Evolutionary conservation across 2,888 invertebrate genomes (phyloP), one percentile per base, ranked within the genome.

Genomic region (Nymphalis c-album): DNA sequence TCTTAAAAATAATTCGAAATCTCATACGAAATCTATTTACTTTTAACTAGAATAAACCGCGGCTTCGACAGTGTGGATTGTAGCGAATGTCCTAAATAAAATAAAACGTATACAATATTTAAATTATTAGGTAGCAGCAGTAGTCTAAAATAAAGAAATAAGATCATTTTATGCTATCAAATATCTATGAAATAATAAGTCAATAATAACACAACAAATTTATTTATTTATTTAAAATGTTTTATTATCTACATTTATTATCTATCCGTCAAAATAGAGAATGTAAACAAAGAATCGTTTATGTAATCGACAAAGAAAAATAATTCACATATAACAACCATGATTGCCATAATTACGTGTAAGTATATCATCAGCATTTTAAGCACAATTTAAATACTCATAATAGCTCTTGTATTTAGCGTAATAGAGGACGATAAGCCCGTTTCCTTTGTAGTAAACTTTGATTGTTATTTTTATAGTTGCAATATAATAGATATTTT

Each of bases 331-430:
- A 60, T 61, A 51, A 60, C 58, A 53, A 46, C 57, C 40, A 53
- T 67, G 66, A 69, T 53, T 57, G 60, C 64, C n/a, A 60, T 53
- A 64, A 64, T 67, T 61, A 70, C 67, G 59, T 45, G n/a, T 50
- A n/a, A n/a, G n/a, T n/a, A 40, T 58, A 58, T 59, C 26, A 63
- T 46, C 58, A 67, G 48, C 59, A 60, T 53, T 67, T 67, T 62
- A 62, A 69, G 63, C 58, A 60, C 47, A 60, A 59, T 67, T 59
- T 64, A 64, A 59, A 59, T 59, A 50, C 47, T 26, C 18, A 50
- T 64, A 59, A 59, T 59, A 18, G 51, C 31, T 51, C 46, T 53
- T 7, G 53, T 51, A 51, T 55, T 60, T 60, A 65, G 46, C 20
- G 45, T 65, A 60, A 64, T 51, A 48, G 53, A 53, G 35, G 22